Base-by-base conservation (phyloP, 2,113 vertebrate genomes). In the Hippocampus zosterae region DNA sequence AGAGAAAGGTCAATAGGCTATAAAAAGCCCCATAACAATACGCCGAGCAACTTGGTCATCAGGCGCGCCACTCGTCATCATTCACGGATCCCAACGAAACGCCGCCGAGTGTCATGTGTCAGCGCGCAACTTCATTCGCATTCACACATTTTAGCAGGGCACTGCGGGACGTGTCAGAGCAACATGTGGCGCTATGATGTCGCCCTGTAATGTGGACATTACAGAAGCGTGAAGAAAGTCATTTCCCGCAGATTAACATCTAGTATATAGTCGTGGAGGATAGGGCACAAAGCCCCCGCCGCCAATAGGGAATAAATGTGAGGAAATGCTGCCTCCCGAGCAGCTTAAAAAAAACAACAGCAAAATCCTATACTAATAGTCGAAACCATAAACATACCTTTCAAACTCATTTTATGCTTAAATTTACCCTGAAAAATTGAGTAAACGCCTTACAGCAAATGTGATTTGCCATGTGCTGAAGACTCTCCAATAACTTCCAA, bases 1-100 rank as follows among this genome's bases (percentile, higher is more conserved):
- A 79, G 48, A 74, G 59, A 80, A 88, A 87, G 83, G 84, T 86
- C 87, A 88, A 78, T 81, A 79, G 70, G 65, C 71, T 72, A 82
- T 68, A 68, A 87, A 83, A 84, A 76, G 76, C 72, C 44, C 76
- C 66, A 68, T 68, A 77, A 77, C 76, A 84, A 79, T 77, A 87
- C 83, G 72, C 68, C 70, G 64, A 59, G 59, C 8, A 72, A 80
- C 84, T 84, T 63, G 81, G 74, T 83, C 77, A 82, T 50, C 48
- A 50, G 48, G 5, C 2, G 46, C 15, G 18, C 6, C 48, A 18
- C 19, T 82, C 71, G 72, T 53, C 70, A 77, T 86, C 68, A 68
- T 67, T 83, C 77, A 87, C 75, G 61, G 71, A 83, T 80, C 72
- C 16, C 68, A 72, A 79, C 75, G 53, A 71, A 72, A 61, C 33